Base-by-base conservation (phyloP, 2,113 vertebrate genomes). In the Hemicordylus capensis region DNA sequence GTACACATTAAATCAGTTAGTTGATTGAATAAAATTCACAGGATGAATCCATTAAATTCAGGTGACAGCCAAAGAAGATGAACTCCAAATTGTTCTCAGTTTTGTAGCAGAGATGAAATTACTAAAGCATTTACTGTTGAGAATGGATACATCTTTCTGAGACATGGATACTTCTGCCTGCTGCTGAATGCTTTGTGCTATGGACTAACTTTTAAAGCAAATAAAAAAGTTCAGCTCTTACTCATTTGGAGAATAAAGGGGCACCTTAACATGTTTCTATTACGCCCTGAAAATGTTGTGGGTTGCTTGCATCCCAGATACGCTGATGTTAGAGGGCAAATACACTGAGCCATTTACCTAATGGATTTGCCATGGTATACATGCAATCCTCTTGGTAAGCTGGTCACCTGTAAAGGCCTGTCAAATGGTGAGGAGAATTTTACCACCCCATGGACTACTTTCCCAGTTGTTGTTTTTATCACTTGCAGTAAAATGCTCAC, bases 71-170 rank as follows among this genome's bases (percentile, higher is more conserved):
- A 4, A 7, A 42, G 85, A 54, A 76, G 24, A 42, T 39, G 4
- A 24, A 0, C 34, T 80, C 28, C 72, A 31, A 85, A 39, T 48
- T 5, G 22, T 8, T 34, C 2, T 48, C 0, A 11, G 54, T 20
- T 44, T 4, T 72, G 72, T 14, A 1, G 1, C 46, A 31, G 59
- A 46, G 56, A 6, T 0, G 0, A 72, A 0, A 0, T 9, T 83
- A 56, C 69, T 3, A 0, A 39, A 42, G 39, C 0, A 0, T 31
- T 74, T 88, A 12, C 44, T 15, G 22, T 31, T 0, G 46, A 39
- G 0, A 44, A 9, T 83, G 26, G 19, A 42, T 26, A 39, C 19
- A 51, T 31, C 3, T 24, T 34, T 75, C 56, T 61, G 85, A n/a
- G 44, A 39, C 19, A 48, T 54, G 84, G 39, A 5, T 39, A 2